Conservation (phyloP, 2,888 invertebrate species). For the Auanema freiburgensis region DNA sequence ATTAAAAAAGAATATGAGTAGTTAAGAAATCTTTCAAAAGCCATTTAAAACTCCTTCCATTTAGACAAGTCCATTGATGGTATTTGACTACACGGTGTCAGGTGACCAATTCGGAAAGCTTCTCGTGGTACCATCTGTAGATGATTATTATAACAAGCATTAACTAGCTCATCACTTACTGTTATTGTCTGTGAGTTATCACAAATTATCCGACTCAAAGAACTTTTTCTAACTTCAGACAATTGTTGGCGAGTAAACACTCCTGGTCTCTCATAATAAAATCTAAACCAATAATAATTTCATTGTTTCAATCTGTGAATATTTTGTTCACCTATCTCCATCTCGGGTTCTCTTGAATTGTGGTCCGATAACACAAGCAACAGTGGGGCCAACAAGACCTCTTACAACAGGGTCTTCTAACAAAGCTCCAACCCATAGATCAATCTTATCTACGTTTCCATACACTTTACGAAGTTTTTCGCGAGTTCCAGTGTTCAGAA, state of each 20-base stretch:
- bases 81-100: slow-evolving; percentile 59
- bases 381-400: slow-evolving; percentile 68
- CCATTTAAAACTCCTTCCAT: slow-evolving; percentile 52
- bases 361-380: slow-evolving; percentile 67
- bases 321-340: slow-evolving; percentile 64
- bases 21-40: not conserved
- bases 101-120: slow-evolving; percentile 58
- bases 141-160: not conserved
- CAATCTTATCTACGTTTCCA: slow-evolving; percentile 62
- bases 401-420: slow-evolving; percentile 67
- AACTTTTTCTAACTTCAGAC: slow-evolving; percentile 80
- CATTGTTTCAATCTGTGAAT: not conserved
- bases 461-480: slow-evolving; percentile 52
- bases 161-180: slow-evolving; percentile 16
- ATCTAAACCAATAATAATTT: slow-evolving; percentile 53
- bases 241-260: slow-evolving; percentile 72
- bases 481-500: slow-evolving; percentile 51
- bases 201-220: slow-evolving; percentile 82
- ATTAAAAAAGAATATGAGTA: not conserved
- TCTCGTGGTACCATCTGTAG: slow-evolving; percentile 58
- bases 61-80: slow-evolving; percentile 59
- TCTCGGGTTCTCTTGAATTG: slow-evolving; percentile 68
- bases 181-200: slow-evolving; percentile 80
- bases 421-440: slow-evolving; percentile 69
- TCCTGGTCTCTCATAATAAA: slow-evolving; percentile 68